Evolutionary conservation across 2,113 vertebrate species (phyloP), one percentile per base, ranked within the genome.

Genomic region (Psittacula cyanocephala): DNA sequence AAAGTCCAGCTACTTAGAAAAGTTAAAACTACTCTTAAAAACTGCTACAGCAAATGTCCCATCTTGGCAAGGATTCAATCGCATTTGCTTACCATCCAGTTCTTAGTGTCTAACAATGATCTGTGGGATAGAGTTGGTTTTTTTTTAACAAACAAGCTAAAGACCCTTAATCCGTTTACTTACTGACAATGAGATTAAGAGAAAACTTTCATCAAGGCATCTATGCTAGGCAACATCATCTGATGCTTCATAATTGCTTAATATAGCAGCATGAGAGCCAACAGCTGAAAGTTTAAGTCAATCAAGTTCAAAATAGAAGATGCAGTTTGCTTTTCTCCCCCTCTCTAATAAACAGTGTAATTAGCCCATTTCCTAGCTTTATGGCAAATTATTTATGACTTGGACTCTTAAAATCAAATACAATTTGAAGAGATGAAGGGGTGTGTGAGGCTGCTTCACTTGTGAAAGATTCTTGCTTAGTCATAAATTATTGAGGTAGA

Each of bases 41-140:
- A 67, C 3, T 74, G 63, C 25, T 86, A 28, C 0, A 85, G 55
- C 17, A 79, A 81, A 86, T 46, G 22, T 3, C n/a, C 31, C 23
- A 52, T 79, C 47, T 77, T 90, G 88, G 82, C 80, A 90, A 80
- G 27, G 20, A 81, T 68, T 93, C 49, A 53, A 60, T 1, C 5
- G 52, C 79, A 81, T 78, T 95, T 88, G 62, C 82, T 96, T 93
- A 90, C 49, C 25, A 50, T 70, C 71, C 92, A 75, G 65, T 78
- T 95, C 59, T 79, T 49, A n/a, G 39, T 47, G 35, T 74, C 60
- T 71, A 67, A 74, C 27, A 62, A 60, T 28, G 20, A 68, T 43
- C 16, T 78, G 35, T 69, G 39, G 29, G n/a, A 86, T 31, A 6
- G 11, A 86, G 1, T 20, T 55, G 18, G 23, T 6, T 13, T 49